These are phyloP conservation scores for Chaenocephalus aceratus DNA, from an alignment of 2,113 vertebrate species.

Conservation along the genomic window DNA sequence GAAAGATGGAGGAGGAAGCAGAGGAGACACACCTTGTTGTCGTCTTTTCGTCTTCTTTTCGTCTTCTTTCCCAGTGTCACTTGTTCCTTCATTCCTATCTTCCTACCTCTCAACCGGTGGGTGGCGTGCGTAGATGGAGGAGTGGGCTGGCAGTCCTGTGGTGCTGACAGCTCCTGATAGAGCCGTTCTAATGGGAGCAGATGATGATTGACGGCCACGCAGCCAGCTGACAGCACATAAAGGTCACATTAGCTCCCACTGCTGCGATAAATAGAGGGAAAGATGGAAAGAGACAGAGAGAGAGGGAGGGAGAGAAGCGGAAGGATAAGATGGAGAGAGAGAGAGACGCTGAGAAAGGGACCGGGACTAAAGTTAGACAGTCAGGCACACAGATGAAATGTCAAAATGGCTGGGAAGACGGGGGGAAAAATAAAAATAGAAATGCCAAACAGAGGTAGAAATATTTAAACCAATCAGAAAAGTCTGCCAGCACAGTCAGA, in stretches of 20 bases:
- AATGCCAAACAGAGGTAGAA: constrained; percentile 3
- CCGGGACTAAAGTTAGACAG: constrained; percentile 25
- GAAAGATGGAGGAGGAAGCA: background rate
- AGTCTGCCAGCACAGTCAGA: background rate
- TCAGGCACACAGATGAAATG: constrained; percentile 46
- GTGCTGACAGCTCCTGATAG: constrained; percentile 74
- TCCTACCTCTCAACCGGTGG: constrained; percentile 25
- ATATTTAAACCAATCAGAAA: constrained; percentile 6
- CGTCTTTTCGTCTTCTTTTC: background rate
- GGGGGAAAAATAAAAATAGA: constrained; percentile 8
- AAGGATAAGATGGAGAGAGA: constrained; percentile 14
- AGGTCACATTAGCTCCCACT: constrained; percentile 79
- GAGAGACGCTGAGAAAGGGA: background rate
- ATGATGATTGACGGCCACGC: constrained; percentile 77
- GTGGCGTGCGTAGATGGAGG: constrained; percentile 8
- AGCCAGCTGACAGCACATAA: constrained; percentile 75
- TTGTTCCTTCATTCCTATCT: background rate
- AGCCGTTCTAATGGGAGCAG: constrained; percentile 74
- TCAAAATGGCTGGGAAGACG: constrained; percentile 33
- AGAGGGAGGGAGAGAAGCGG: constrained; percentile 11
- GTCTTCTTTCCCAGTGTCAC: background rate
- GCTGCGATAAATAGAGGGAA: constrained; percentile 51
- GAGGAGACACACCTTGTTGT: background rate
- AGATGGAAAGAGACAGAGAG: constrained; percentile 34
- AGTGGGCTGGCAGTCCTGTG: constrained; percentile 19